These are phyloP conservation scores for Anaspis maculata DNA, from an alignment of 2,888 invertebrate genomes.

Conservation along the genomic window DNA sequence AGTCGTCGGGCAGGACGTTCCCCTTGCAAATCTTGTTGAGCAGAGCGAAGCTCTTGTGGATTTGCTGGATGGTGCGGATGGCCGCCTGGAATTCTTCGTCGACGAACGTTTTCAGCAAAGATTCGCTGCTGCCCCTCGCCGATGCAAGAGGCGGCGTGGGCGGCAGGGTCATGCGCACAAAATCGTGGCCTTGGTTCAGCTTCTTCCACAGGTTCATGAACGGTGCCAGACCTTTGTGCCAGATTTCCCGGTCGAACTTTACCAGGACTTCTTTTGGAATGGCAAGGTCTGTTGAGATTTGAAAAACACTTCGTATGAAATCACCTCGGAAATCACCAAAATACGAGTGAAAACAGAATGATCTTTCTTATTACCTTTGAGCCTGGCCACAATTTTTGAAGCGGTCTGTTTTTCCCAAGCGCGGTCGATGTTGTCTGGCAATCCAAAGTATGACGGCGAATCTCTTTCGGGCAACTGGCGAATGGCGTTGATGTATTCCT, in stretches of 20 bases:
- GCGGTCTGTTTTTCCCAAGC: conserved; percentile 59
- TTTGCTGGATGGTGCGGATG: conserved; percentile 49
- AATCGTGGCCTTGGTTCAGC: conserved; percentile 49
- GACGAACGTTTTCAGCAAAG: conserved; percentile 54
- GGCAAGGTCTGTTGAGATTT: no score
- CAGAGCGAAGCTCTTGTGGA: conserved; percentile 52
- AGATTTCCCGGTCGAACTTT: conserved; percentile 34
- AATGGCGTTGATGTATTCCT: conserved; percentile 61
- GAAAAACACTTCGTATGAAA: no score
- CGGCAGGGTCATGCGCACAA: conserved; percentile 28
- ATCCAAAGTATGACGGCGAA: conserved; percentile 66
- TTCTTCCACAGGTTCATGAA: conserved; percentile 80
- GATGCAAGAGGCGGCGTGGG: no score
- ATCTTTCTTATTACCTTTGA: no score
- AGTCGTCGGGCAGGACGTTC: conserved; percentile 42
- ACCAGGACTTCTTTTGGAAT: no score
- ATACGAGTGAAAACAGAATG: no score
- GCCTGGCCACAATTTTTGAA: background rate
- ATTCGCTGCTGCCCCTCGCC: conserved; percentile 11
- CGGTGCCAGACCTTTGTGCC: conserved; percentile 58
- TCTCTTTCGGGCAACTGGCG: conserved; percentile 64
- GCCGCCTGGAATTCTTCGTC: conserved; percentile 53
- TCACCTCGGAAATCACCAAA: no score
- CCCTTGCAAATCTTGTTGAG: conserved; percentile 56
- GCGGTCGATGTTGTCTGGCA: conserved; percentile 80